Percentiles rank a stretch among this genome's conserved stretches.
These are phyloP conservation scores for Raja brachyura DNA, from an alignment of 2,113 vertebrate species.

Conservation along the genomic window DNA sequence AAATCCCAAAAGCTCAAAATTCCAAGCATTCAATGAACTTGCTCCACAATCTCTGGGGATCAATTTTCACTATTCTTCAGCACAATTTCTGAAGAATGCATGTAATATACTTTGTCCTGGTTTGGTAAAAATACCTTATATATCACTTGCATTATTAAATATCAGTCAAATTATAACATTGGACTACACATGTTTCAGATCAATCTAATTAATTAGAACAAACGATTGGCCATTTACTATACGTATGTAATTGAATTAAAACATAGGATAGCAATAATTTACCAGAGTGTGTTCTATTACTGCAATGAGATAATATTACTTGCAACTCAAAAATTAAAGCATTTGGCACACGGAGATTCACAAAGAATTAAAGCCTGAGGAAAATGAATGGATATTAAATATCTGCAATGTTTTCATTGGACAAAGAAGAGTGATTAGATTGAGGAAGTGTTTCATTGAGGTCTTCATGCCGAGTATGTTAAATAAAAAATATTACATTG, in stretches of 20 bases:
- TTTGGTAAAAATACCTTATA: neutral
- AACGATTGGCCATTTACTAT: neutral
- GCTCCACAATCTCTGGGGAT: neutral
- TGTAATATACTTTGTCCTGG: neutral
- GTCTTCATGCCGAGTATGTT: neutral
- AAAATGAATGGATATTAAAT: neutral
- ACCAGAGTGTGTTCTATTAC: neutral
- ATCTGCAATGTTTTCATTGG: neutral
- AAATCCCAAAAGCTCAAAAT: neutral
- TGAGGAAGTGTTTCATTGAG: neutral
- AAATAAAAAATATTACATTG: neutral
- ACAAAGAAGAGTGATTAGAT: neutral
- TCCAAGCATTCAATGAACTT: neutral
- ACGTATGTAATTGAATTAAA: neutral
- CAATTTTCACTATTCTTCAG: too few relatives aligned
- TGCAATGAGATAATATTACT: slow-evolving; percentile 22
- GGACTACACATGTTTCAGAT: neutral
- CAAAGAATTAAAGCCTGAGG: neutral
- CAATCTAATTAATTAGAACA: neutral
- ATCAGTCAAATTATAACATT: neutral
- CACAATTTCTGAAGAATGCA: neutral
- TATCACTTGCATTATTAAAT: neutral
- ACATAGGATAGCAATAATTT: neutral
- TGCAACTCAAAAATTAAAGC: neutral
- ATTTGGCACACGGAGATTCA: neutral